Percentiles rank a stretch among this genome's conserved stretches.
phyloP scores from a whole-genome alignment of 2,888 invertebrate species.

The Phengaris arion region DNA sequence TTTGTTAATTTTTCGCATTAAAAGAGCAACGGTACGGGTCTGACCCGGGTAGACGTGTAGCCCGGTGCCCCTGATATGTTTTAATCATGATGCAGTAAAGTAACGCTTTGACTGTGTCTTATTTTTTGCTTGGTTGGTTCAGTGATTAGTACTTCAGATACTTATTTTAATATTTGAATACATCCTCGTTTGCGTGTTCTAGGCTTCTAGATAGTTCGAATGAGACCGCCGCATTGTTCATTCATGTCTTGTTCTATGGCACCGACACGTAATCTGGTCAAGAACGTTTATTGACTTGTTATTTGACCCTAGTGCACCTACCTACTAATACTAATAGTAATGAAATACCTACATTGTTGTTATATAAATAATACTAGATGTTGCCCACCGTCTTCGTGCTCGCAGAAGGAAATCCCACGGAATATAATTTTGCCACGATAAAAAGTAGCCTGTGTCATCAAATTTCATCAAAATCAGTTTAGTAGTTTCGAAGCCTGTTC shows the following conservation, averaged over 20 bases:
- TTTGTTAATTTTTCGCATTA: background rate
- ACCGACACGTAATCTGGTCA: conserved; percentile 17
- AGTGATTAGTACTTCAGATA: no score
- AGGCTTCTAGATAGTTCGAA: conserved; percentile 3
- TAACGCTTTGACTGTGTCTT: background rate
- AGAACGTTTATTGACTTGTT: conserved; percentile 9
- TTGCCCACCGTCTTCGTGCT: no score
- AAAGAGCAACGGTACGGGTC: conserved; percentile 5
- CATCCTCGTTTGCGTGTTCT: background rate
- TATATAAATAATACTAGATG: no score
- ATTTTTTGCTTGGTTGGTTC: background rate
- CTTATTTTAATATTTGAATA: background rate
- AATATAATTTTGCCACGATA: no score
- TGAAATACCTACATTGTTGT: background rate
- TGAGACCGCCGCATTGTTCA: conserved; percentile 6
- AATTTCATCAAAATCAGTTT: no score
- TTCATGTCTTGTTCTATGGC: conserved; percentile 21
- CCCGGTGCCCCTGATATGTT: background rate
- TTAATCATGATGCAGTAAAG: background rate
- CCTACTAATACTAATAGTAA: background rate
- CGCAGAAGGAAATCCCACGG: no score
- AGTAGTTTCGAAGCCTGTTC: no score
- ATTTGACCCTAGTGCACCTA: background rate
- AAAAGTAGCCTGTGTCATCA: no score
- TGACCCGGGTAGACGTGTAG: background rate